Evolutionary conservation across 2,113 vertebrate species (phyloP).

Genomic region (Channa maculata): DNA sequence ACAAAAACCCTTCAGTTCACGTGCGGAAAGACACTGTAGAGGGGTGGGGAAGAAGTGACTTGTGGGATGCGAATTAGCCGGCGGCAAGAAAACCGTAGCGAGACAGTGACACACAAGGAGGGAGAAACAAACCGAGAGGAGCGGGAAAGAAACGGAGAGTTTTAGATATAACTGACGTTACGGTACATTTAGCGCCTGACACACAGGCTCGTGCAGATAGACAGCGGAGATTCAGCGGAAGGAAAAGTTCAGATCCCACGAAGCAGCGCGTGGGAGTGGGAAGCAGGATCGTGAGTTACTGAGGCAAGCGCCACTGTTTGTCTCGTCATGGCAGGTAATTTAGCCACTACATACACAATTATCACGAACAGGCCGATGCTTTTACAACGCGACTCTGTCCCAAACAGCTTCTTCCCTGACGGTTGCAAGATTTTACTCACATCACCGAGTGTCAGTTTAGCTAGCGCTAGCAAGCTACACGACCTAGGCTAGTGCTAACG

Average conservation of each 20-base stretch:
- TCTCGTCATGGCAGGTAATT: conserved; percentile 86
- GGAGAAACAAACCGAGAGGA: conserved; percentile 21
- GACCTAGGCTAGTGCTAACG: conserved; percentile 65
- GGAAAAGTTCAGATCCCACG: conserved; percentile 72
- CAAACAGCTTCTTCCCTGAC: not conserved
- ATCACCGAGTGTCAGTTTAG: conserved; percentile 16
- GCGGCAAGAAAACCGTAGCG: conserved; percentile 43
- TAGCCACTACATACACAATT: not conserved
- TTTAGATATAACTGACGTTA: not conserved
- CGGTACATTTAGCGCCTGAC: conserved; percentile 13
- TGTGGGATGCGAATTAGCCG: conserved; percentile 65
- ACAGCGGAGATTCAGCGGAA: conserved; percentile 42
- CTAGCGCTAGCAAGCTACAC: conserved; percentile 38
- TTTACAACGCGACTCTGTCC: not conserved
- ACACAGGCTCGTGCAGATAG: conserved; percentile 26
- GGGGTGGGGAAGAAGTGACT: conserved; percentile 60
- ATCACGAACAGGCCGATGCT: not conserved
- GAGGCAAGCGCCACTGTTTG: conserved; percentile 76
- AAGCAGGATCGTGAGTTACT: conserved; percentile 76
- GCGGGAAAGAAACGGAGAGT: conserved; percentile 23
- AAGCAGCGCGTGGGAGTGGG: conserved; percentile 78
- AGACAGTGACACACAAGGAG: conserved; percentile 5
- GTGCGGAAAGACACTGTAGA: conserved; percentile 41
- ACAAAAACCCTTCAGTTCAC: conserved; percentile 53
- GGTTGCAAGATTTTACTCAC: not conserved